These are phyloP conservation scores for Phyllopteryx taeniolatus DNA, from an alignment of 2,113 vertebrate species.

Conservation along the genomic window DNA sequence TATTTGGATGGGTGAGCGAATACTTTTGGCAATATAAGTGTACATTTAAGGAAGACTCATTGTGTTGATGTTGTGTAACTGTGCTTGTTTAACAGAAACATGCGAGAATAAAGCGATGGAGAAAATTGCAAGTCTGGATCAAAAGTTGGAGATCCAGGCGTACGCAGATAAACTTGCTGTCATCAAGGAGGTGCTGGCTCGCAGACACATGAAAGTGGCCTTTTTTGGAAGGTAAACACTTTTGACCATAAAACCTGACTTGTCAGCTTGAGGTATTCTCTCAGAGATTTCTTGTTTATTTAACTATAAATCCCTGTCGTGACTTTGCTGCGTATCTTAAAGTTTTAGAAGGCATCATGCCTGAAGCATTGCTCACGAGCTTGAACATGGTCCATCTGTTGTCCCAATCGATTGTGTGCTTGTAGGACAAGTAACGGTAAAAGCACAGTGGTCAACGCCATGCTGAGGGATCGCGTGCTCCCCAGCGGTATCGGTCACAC, in stretches of 20 bases:
- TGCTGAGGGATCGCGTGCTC: constrained; percentile 94
- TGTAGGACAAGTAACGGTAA: constrained; percentile 95
- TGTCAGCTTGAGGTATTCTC: background rate
- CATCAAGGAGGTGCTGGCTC: constrained; percentile 90
- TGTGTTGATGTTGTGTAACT: background rate
- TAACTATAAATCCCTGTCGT: background rate
- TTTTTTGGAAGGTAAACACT: constrained; percentile 93
- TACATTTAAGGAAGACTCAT: background rate
- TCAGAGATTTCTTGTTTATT: background rate
- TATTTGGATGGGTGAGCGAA: background rate
- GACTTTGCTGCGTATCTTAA: background rate
- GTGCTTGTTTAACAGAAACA: constrained; percentile 72
- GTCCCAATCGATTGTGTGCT: background rate
- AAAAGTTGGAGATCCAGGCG: constrained; percentile 78
- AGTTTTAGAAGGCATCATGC: background rate
- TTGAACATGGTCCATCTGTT: constrained; percentile 1
- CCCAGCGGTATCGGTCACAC: constrained; percentile 98
- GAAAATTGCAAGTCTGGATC: constrained; percentile 77
- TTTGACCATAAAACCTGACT: background rate
- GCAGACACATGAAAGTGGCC: constrained; percentile 97
- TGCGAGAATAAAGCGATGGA: constrained; percentile 81
- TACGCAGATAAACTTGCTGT: constrained; percentile 81
- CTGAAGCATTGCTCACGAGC: background rate
- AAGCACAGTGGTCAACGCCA: constrained; percentile 94
- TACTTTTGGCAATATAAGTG: background rate